Evolutionary conservation across 2,888 invertebrate species (phyloP).

Genomic region (Acleris holmiana): DNA sequence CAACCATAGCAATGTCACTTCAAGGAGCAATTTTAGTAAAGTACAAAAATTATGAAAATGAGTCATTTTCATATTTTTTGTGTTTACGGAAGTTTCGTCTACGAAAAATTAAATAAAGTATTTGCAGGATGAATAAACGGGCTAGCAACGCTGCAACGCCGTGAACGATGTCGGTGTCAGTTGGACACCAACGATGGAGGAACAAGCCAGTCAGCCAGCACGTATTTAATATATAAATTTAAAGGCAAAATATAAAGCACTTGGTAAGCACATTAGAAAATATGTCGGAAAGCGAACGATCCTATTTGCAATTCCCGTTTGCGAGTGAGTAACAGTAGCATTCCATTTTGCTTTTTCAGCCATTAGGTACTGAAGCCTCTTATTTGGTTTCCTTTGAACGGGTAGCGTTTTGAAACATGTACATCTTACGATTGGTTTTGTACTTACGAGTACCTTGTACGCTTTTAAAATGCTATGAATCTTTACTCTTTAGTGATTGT

Average conservation of each 20-base stretch:
- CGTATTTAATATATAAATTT: neutral
- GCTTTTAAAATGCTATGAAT: too few species aligned
- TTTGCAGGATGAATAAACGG: too few species aligned
- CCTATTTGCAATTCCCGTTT: conserved; percentile 36
- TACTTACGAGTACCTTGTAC: neutral
- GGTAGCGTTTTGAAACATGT: neutral
- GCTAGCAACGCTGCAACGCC: too few species aligned
- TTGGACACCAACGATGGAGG: too few species aligned
- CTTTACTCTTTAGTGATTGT: too few species aligned
- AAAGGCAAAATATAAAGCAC: neutral
- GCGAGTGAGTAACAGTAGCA: conserved; percentile 1
- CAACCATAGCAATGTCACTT: too few species aligned
- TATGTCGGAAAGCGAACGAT: conserved; percentile 29
- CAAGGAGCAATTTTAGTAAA: too few species aligned
- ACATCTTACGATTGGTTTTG: neutral
- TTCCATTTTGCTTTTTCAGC: conserved; percentile 26
- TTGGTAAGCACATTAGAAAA: conserved; percentile 3
- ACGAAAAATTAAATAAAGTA: too few species aligned
- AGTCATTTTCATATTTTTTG: neutral
- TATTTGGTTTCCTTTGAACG: conserved; percentile 18
- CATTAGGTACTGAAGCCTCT: conserved; percentile 11
- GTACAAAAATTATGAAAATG: neutral
- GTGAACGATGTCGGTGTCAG: too few species aligned
- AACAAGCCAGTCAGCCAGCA: neutral
- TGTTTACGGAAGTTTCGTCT: too few species aligned